Evolutionary conservation across 2,797 vertebrate genomes (phyloP).

Genomic region (Avahi laniger): DNA sequence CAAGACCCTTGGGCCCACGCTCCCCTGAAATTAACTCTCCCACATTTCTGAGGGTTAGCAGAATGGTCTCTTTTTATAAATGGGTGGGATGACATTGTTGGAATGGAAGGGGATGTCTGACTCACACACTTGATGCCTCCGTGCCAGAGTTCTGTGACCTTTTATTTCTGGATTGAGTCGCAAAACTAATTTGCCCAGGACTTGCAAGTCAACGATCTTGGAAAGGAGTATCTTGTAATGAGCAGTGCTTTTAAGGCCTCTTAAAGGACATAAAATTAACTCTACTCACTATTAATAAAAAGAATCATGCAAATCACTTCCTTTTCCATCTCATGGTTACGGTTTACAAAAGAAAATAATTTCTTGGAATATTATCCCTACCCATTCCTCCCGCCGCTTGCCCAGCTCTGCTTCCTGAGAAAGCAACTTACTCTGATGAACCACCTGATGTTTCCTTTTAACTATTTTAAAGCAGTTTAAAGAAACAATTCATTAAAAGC

Average conservation of each 20-base stretch:
- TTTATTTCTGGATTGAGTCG: slow-evolving; percentile 40
- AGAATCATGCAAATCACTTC: background rate
- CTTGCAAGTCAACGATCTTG: slow-evolving; percentile 61
- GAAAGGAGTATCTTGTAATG: slow-evolving; percentile 49
- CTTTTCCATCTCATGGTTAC: slow-evolving; percentile 9
- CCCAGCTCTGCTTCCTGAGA: background rate
- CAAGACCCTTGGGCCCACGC: background rate
- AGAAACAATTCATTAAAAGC: background rate
- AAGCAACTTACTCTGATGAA: background rate
- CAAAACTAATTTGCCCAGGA: slow-evolving; percentile 12
- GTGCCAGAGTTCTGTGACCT: slow-evolving; percentile 32
- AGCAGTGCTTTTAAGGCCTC: background rate
- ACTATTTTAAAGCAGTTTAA: background rate
- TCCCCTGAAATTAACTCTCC: background rate
- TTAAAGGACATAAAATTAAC: slow-evolving; percentile 51
- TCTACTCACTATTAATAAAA: slow-evolving; percentile 27
- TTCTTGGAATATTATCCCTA: background rate
- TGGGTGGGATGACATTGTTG: background rate
- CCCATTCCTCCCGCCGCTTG: rapidly evolving
- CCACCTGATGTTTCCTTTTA: background rate
- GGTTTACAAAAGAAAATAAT: slow-evolving; percentile 11
- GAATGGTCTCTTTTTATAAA: slow-evolving; percentile 27
- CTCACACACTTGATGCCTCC: slow-evolving; percentile 34
- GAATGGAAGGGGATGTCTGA: slow-evolving; percentile 42
- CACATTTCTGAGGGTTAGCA: slow-evolving; percentile 41